Conservation (phyloP, 1,140 invertebrate species). For the Caenorhabditis tropicalis region DNA sequence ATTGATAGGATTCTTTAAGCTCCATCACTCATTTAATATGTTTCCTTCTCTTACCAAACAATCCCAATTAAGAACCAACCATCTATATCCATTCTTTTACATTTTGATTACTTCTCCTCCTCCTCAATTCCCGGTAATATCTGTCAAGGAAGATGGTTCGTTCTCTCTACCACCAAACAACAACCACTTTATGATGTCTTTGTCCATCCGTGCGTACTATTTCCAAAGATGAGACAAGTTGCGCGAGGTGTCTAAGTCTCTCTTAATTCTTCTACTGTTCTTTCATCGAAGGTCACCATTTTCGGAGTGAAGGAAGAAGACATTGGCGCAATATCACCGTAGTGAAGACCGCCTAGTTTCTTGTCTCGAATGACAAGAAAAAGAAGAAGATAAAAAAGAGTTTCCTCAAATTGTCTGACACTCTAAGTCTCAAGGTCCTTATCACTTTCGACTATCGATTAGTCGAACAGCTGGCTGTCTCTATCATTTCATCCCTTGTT, state of each 20-base stretch:
- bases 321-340: constrained; percentile 38
- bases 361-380: background rate
- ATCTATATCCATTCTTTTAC: background rate
- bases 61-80: too few species aligned
- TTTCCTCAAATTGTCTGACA: background rate
- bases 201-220: constrained; percentile 34
- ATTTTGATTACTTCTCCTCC: constrained; percentile 26
- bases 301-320: constrained; percentile 7
- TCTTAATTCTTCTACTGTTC: background rate
- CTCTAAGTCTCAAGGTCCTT: constrained; percentile 39
- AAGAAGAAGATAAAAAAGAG: background rate
- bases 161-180: background rate
- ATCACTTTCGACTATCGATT: constrained; percentile 29
- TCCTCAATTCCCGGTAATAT: background rate
- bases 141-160: background rate
- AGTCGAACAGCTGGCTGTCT: constrained; percentile 30
- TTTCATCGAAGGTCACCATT: constrained; percentile 19
- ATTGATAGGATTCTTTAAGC: too few species aligned
- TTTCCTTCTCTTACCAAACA: background rate
- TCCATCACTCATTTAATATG: too few species aligned
- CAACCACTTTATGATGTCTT: constrained; percentile 33
- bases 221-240: constrained; percentile 29
- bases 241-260: constrained; percentile 15
- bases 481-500: background rate
- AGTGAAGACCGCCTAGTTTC: constrained; percentile 18